Conservation (phyloP, 2,113 vertebrate species). For the Polypterus bichir region DNA sequence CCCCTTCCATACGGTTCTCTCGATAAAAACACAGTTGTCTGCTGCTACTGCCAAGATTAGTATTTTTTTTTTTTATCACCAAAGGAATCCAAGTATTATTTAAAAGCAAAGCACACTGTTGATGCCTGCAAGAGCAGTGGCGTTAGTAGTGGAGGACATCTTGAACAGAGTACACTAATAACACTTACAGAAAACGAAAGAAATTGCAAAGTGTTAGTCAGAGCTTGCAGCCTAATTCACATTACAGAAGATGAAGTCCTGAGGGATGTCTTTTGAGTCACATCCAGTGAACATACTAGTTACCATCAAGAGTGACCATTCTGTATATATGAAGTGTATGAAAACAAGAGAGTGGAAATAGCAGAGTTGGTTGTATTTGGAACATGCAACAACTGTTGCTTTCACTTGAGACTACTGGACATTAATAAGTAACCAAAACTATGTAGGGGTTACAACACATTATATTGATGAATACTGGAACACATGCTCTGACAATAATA, state of each 20-base stretch:
- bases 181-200: background rate
- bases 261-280: background rate
- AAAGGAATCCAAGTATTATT: background rate
- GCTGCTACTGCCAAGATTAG: background rate
- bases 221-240: background rate
- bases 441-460: background rate
- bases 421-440: background rate
- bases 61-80: background rate
- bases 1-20: background rate
- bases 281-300: background rate
- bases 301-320: background rate
- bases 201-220: background rate
- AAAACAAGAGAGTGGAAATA: background rate
- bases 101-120: background rate
- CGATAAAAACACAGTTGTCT: background rate
- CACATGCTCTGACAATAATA: no score
- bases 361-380: background rate
- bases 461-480: background rate
- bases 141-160: background rate
- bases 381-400: background rate
- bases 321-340: background rate
- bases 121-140: background rate
- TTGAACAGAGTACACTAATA: background rate
- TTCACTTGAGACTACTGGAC: background rate
- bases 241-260: background rate